Evolutionary conservation across 2,888 invertebrate species (phyloP).

Genomic region (Xanthia togata): DNA sequence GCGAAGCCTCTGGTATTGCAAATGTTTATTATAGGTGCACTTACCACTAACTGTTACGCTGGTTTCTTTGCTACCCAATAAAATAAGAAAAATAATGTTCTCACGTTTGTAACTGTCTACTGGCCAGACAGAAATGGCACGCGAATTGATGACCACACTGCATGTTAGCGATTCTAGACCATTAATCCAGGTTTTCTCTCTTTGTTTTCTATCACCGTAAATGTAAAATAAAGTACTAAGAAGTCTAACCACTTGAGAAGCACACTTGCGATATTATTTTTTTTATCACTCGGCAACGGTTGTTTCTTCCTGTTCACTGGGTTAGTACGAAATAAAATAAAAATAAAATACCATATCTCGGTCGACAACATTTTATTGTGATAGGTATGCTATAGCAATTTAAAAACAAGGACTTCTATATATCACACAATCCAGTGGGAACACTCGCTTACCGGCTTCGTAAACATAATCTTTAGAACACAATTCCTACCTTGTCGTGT

Average conservation of each 20-base stretch:
- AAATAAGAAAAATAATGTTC: background rate
- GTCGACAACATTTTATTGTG: too few species aligned
- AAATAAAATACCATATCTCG: background rate
- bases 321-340: background rate
- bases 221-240: background rate
- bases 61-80: background rate
- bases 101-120: conserved; percentile 11
- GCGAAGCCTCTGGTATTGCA: too few species aligned
- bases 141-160: conserved; percentile 25
- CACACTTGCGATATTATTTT: background rate
- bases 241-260: background rate
- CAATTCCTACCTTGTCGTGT: too few species aligned
- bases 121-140: background rate
- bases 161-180: background rate
- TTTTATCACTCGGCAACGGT: background rate
- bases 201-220: conserved; percentile 9
- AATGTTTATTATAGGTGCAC: too few species aligned
- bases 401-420: background rate
- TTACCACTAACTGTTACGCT: background rate
- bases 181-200: conserved; percentile 10
- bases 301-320: background rate
- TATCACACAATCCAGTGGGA: background rate
- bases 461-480: too few species aligned
- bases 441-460: background rate
- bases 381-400: background rate